Percentiles rank a stretch among this genome's conserved stretches.
These are phyloP conservation scores for Champsocephalus esox DNA, from an alignment of 2,797 vertebrate species.

Conservation along the genomic window DNA sequence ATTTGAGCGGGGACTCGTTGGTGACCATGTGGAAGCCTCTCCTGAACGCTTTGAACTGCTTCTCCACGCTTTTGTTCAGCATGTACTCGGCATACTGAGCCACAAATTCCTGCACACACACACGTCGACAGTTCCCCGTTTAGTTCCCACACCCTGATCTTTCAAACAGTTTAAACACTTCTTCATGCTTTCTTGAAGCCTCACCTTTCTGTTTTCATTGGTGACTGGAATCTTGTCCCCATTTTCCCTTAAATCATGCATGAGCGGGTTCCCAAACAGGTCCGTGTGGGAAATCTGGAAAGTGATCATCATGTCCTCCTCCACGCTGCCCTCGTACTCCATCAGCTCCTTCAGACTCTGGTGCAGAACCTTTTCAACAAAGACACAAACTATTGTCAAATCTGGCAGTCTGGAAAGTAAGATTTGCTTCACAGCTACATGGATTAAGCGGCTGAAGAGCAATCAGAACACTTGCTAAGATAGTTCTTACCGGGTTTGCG, in stretches of 20 bases:
- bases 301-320: slow-evolving; percentile 99
- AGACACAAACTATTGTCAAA: not conserved
- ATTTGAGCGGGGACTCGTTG: slow-evolving; percentile 98
- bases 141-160: no score
- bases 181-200: not conserved
- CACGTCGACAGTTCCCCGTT: not conserved
- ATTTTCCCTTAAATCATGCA: slow-evolving; percentile 97
- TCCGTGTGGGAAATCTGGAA: slow-evolving; percentile 99
- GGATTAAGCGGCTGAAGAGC: not conserved
- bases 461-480: not conserved
- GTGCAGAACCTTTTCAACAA: slow-evolving; percentile 88
- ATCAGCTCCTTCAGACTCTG: slow-evolving; percentile 96
- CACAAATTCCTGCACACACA: slow-evolving; percentile 92
- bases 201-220: slow-evolving; percentile 96
- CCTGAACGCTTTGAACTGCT: slow-evolving; percentile 99
- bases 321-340: slow-evolving; percentile 96
- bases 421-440: no score
- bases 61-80: slow-evolving; percentile 98
- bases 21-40: slow-evolving; percentile 99
- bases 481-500: slow-evolving; percentile 92
- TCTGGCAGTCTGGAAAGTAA: no score
- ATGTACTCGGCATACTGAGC: slow-evolving; percentile 97
- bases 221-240: slow-evolving; percentile 99
- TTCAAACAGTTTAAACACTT: not conserved
- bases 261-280: slow-evolving; percentile 96